Percentiles rank a stretch among this genome's conserved stretches.
These are phyloP conservation scores for Kryphioiulus occultus DNA, from an alignment of 2,888 invertebrate species.

Conservation along the genomic window DNA sequence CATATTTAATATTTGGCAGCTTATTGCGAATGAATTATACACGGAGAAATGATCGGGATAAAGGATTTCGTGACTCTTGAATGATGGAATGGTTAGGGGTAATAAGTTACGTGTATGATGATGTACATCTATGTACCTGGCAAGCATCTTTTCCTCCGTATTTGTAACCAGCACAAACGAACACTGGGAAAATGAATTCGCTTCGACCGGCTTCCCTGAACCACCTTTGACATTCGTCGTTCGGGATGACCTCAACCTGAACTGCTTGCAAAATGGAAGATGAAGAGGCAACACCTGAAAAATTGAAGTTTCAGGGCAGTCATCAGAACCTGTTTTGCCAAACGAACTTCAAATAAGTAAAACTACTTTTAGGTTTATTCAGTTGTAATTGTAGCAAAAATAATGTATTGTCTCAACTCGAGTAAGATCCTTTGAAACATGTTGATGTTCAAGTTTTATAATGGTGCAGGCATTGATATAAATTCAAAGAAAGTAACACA, in stretches of 20 bases:
- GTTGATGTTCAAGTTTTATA: too few relatives aligned
- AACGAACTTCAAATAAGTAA: too few relatives aligned
- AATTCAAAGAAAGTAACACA: too few relatives aligned
- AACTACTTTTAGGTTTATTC: too few relatives aligned
- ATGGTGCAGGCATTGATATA: too few relatives aligned
- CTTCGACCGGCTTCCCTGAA: constrained; percentile 87
- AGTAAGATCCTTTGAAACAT: too few relatives aligned
- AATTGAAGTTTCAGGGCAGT: neutral
- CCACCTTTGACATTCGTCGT: constrained; percentile 91
- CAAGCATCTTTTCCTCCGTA: constrained; percentile 75
- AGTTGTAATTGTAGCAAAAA: too few relatives aligned
- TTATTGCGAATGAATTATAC: neutral
- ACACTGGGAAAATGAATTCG: constrained; percentile 93
- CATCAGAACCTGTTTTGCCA: neutral
- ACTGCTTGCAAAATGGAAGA: constrained; percentile 77
- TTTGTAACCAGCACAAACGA: constrained; percentile 91
- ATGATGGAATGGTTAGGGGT: neutral
- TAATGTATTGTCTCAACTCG: too few relatives aligned
- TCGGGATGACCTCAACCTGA: constrained; percentile 75
- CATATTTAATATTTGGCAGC: neutral
- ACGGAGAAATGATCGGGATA: neutral
- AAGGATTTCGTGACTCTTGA: neutral
- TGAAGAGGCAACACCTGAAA: constrained; percentile 70
- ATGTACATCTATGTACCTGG: too few relatives aligned
- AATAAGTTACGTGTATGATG: too few relatives aligned